These are phyloP conservation scores for Danio jaintianensis DNA, from an alignment of 2,797 vertebrate genomes.

Conservation along the genomic window DNA sequence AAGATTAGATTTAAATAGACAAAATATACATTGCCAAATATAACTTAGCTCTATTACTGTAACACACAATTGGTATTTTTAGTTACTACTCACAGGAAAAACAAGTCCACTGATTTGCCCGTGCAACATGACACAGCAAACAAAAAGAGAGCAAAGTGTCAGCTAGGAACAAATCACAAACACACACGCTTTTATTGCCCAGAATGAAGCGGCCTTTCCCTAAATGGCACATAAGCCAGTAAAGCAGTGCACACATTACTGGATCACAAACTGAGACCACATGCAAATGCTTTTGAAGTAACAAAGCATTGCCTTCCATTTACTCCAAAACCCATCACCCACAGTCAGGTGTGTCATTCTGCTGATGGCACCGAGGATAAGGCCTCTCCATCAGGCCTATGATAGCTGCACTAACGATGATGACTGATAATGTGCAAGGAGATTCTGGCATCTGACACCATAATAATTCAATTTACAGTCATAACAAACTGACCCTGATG, in stretches of 20 bases:
- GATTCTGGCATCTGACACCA: constrained; percentile 18
- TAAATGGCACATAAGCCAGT: not conserved
- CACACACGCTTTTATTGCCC: not conserved
- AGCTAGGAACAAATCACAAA: not conserved
- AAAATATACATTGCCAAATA: not conserved
- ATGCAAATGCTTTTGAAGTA: not conserved
- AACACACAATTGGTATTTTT: not conserved
- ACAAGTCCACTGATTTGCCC: not conserved
- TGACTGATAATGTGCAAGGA: constrained; percentile 11
- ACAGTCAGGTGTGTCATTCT: not conserved
- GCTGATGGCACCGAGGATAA: not conserved
- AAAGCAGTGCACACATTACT: constrained; percentile 1
- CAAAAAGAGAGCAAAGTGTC: constrained; percentile 18
- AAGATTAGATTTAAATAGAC: not conserved
- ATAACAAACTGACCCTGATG: constrained; percentile 1
- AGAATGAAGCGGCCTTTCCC: not conserved
- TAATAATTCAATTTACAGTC: constrained; percentile 18
- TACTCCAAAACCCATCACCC: not conserved
- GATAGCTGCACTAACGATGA: constrained; percentile 9
- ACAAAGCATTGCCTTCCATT: not conserved
- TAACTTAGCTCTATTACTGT: not conserved
- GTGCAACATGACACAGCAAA: constrained; percentile 13
- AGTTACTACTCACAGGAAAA: not conserved
- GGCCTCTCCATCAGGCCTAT: not conserved
- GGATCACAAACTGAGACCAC: not conserved